Base-by-base conservation (phyloP, 2,888 invertebrate genomes). In the Sphecodes monilicornis region DNA sequence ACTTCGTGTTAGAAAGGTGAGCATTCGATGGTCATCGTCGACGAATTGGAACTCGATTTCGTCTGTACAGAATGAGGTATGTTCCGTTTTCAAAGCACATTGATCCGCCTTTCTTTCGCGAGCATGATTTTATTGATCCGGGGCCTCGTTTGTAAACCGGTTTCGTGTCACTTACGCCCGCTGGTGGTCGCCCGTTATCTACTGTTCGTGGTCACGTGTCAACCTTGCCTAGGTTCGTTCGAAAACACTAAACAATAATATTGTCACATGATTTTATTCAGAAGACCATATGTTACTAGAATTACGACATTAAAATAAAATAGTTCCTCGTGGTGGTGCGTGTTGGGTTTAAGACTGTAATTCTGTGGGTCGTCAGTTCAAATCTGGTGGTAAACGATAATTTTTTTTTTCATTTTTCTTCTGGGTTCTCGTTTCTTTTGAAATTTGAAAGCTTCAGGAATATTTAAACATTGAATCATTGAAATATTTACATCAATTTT, bases 1-100 rank as follows among this genome's bases (percentile, higher is more conserved):
- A 76, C 75, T 83, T 85, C 86, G 89, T 85, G 89, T 90, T 91
- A 80, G 86, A 80, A 86, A 89, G 84, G 76, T 78, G 89, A 83
- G 72, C 54, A 77, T 78, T 75, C n/a, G 13, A 54, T 29, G 18
- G 66, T 60, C 60, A 60, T 41, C 57, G n/a, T 70, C 18, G 43
- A 78, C 29, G 60, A 26, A 73, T 46, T 29, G 68, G 32, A 73
- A 54, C 10, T 5, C 22, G 77, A 54, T 60, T 41, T 75, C 13
- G 26, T 29, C 39, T 73, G 10, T 26, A 36, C n/a, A 72, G 54
- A 82, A 80, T 77, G 78, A 83, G 85, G 84, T 85, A 86, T 32
- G 85, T 85, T 39, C 11, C 36, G 36, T 68, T 39, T 46, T 43
- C 26, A 2, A 60, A 26, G 36, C 22, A 18, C 29, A 41, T n/a